Evolutionary conservation across 2,797 vertebrate species (phyloP).

Genomic region (Danio kyathit): DNA sequence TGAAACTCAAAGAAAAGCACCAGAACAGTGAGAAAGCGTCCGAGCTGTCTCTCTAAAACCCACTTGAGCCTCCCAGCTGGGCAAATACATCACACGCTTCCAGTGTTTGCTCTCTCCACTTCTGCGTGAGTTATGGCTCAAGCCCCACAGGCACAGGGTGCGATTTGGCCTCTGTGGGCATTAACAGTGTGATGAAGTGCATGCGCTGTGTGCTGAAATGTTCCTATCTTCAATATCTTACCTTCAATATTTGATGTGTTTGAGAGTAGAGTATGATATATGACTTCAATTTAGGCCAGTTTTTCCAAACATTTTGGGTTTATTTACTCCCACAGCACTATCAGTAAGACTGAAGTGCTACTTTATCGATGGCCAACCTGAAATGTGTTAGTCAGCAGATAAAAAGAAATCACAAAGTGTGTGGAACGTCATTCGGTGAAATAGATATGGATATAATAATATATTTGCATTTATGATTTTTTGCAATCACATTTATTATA

Average conservation of each 20-base stretch:
- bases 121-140: conserved; percentile 17
- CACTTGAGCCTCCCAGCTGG: conserved; percentile 54
- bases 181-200: conserved; percentile 18
- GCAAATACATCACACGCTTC: conserved; percentile 50
- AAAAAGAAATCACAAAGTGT: too few relatives aligned
- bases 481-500: too few relatives aligned
- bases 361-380: background rate
- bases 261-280: background rate
- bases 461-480: too few relatives aligned
- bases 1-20: conserved; percentile 10
- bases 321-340: background rate
- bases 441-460: too few relatives aligned
- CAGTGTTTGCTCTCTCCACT: conserved; percentile 50
- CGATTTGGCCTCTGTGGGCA: conserved; percentile 17
- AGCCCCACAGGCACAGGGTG: conserved; percentile 28
- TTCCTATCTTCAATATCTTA: background rate
- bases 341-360: background rate
- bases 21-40: conserved; percentile 12
- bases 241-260: background rate
- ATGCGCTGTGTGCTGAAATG: conserved; percentile 24
- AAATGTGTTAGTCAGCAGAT: background rate
- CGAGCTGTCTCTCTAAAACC: conserved; percentile 40
- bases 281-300: background rate
- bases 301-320: background rate
- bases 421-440: too few relatives aligned